Conservation (phyloP, 2,113 vertebrate genomes). For the Sula dactylatra region DNA sequence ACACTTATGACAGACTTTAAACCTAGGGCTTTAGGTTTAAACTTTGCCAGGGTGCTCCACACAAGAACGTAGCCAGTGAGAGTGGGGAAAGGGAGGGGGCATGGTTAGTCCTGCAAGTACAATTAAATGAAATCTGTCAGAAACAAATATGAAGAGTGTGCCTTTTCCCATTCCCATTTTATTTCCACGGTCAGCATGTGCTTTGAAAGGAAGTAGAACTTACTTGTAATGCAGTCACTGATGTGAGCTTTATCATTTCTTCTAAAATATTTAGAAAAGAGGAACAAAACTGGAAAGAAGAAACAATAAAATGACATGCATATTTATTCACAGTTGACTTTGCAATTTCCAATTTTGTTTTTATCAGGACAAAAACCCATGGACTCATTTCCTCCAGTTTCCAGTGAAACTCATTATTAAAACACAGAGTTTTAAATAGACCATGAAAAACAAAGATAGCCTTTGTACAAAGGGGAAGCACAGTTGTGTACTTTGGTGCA, state of each 20-base stretch:
- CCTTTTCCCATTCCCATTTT: background rate
- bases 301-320: background rate
- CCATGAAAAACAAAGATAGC: conserved; percentile 12
- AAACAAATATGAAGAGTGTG: background rate
- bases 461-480: background rate
- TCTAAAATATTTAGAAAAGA: background rate
- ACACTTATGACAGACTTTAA: background rate
- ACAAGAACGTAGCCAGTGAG: accelerated
- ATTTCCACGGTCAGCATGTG: background rate
- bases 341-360: conserved; percentile 1
- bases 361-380: background rate
- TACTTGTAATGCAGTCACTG: background rate
- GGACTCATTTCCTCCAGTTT: conserved; percentile 27
- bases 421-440: conserved; percentile 15
- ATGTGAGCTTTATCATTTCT: background rate
- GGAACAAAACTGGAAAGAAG: background rate
- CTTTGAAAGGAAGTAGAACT: background rate
- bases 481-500: background rate
- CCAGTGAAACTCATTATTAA: background rate
- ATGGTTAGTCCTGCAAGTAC: background rate
- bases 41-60: too few relatives aligned
- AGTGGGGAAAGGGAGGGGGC: too few relatives aligned
- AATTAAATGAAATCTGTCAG: background rate
- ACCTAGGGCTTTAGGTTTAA: accelerated
- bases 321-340: conserved; percentile 3